Base-by-base conservation (phyloP, 2,888 invertebrate genomes). In the Cryptops parisi region DNA sequence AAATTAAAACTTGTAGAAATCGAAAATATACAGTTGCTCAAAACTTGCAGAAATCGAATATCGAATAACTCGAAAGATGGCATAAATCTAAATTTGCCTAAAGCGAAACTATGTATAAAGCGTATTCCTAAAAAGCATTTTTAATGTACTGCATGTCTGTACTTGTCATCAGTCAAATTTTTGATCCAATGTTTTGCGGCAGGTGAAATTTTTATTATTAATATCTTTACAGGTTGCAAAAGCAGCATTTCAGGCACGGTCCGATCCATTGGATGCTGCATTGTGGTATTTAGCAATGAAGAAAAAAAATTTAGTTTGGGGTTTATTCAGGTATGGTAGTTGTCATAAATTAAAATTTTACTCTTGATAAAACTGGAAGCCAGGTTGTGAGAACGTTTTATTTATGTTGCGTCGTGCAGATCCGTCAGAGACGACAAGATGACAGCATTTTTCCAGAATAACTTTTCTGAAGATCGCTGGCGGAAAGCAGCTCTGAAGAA, bases 261-360 rank as follows among this genome's bases (percentile, higher is more conserved):
- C 91, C 66, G 93, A 98, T 66, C 98, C 98, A 0, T 78, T 99
- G 72, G 98, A 99, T 67, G 94, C 97, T 0, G 94, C 98, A 0
- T 74, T 98, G 2, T 97, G 87, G 68, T 99, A 98, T 70, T 74
- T 98, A 58, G 97, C 98, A 1, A 89, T 98, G 90, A 91, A 85
- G 70, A 98, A 98, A 74, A 93, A 97, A 65, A 93, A 84, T 63
- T 74, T 98, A 2, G 78, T 98, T 0, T 96, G 94, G 87, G 97
- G 96, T 0, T 72, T 98, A 46, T 98, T 90, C 72, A 72, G 71
- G 68, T 72, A 60, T 46, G 5, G 33, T 33, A 33, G 38, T 33
- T 33, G 15, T n/a, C 38, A 33, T n/a, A 33, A 12, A 12, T 12
- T 33, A 12, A 33, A 33, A 33, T 12, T 12, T 12, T 9, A 12